Base-by-base conservation (phyloP, 2,888 invertebrate genomes). In the Netelia melanura region DNA sequence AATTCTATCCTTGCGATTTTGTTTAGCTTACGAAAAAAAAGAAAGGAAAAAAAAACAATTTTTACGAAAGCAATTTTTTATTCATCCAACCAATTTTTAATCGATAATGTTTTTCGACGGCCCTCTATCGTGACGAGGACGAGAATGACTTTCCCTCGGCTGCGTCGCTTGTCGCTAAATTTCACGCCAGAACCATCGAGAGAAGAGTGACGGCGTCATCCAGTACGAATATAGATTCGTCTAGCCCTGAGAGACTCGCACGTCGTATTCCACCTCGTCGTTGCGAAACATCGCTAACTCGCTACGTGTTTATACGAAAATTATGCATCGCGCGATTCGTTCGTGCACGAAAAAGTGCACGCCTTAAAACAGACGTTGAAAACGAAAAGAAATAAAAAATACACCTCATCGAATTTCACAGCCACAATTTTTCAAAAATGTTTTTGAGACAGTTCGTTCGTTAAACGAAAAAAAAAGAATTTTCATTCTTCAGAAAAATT, bases 151-250 rank as follows among this genome's bases (percentile, higher is more conserved):
- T 68, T 62, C n/a, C 23, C 67, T 67, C 54, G 67, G 23, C 14
- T 11, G 43, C 67, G 38, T 38, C 67, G 52, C 30, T 78, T 58
- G 83, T 78, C 74, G 74, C 68, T 64, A 74, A 83, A 83, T 54
- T 78, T 74, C 30, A 82, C 78, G 56, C 78, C 56, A n/a, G 23
- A 65, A 70, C 52, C 23, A n/a, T 17, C 38, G 68, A 44, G 10
- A 21, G n/a, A 43, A 54, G 68, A 71, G 79, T 76, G 76, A 68
- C 65, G 70, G 65, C 76, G 38, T 38, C 38, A 84, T 80, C 61
- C n/a, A 70, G 56, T 76, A 80, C 83, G 44, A 48, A 83, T 80
- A 80, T 80, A 76, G 83, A 83, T 52, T 70, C 65, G 44, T 67
- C 56, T 67, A 80, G 65, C 70, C 71, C 75, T 58, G 70, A 80